Evolutionary conservation across 2,113 vertebrate species (phyloP).

Genomic region (Todiramphus saurophagus): DNA sequence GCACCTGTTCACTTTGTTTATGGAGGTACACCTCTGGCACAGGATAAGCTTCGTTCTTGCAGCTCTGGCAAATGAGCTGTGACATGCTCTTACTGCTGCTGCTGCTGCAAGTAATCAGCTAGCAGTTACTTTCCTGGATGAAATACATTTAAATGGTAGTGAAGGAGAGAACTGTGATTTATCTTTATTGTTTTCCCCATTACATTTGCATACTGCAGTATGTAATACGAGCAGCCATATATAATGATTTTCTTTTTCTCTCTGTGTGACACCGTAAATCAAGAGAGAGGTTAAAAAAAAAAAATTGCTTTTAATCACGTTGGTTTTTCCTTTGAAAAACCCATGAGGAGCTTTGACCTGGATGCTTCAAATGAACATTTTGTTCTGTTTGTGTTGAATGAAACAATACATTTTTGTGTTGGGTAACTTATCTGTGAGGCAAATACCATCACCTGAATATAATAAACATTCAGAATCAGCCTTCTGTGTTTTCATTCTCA

Average conservation of each 20-base stretch:
- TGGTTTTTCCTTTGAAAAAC: not conserved
- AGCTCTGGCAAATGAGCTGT: constrained; percentile 20
- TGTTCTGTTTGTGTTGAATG: not conserved
- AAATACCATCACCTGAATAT: not conserved
- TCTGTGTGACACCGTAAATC: not conserved
- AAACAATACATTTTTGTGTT: not conserved
- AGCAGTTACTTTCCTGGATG: not conserved
- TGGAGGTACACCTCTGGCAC: not conserved
- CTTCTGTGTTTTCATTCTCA: not conserved
- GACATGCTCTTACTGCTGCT: not conserved
- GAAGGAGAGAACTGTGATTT: not conserved
- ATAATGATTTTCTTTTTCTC: not conserved
- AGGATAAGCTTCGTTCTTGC: not conserved
- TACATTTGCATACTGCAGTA: not conserved
- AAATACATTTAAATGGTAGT: not conserved
- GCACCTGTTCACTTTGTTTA: not conserved
- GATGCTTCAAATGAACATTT: not conserved
- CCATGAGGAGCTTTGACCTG: not conserved
- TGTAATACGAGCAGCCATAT: not conserved
- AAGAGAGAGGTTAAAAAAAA: not conserved
- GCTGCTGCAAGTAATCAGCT: not conserved
- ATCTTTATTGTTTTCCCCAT: not conserved
- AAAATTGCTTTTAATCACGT: not conserved
- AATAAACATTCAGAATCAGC: not conserved
- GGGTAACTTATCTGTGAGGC: not conserved